A percentile compares a stretch with the other conserved stretches of the same genome.
phyloP scores from a whole-genome alignment of 1,140 invertebrate genomes.

The Drosophila mauritiana region DNA sequence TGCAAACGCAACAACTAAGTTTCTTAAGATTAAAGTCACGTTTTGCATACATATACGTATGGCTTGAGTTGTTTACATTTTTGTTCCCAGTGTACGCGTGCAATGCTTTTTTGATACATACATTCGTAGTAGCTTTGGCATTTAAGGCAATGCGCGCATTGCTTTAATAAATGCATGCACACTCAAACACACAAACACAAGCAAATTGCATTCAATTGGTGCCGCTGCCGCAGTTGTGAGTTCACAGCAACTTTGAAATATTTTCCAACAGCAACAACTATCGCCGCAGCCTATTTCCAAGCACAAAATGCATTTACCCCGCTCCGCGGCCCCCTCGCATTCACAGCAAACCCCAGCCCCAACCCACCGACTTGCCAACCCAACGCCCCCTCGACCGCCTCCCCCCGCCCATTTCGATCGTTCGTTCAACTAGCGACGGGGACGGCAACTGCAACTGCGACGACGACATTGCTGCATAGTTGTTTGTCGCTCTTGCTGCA shows the following conservation, averaged over 20 bases:
- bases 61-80: too few species aligned
- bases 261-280: slow-evolving; percentile 73
- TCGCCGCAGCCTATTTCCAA: slow-evolving; percentile 58
- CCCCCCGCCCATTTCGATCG: slow-evolving; percentile 22
- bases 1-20: too few species aligned
- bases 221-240: slow-evolving; percentile 70
- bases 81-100: slow-evolving; percentile 22
- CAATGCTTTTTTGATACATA: slow-evolving; percentile 37
- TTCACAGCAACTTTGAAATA: slow-evolving; percentile 83
- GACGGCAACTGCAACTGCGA: slow-evolving; percentile 14
- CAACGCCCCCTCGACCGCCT: slow-evolving; percentile 43
- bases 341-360: slow-evolving; percentile 23
- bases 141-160: slow-evolving; percentile 82
- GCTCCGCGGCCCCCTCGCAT: slow-evolving; percentile 49
- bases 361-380: slow-evolving; percentile 16
- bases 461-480: slow-evolving; percentile 56
- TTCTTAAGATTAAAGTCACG: too few species aligned
- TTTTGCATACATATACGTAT: too few species aligned
- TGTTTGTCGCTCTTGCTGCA: slow-evolving; percentile 22
- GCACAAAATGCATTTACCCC: slow-evolving; percentile 65
- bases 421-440: slow-evolving; percentile 57
- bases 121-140: slow-evolving; percentile 68
- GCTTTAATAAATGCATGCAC: slow-evolving; percentile 79
- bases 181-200: slow-evolving; percentile 43
- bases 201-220: slow-evolving; percentile 82